These are phyloP conservation scores for Myiopsitta monachus DNA, from an alignment of 2,113 vertebrate genomes.

Conservation along the genomic window DNA sequence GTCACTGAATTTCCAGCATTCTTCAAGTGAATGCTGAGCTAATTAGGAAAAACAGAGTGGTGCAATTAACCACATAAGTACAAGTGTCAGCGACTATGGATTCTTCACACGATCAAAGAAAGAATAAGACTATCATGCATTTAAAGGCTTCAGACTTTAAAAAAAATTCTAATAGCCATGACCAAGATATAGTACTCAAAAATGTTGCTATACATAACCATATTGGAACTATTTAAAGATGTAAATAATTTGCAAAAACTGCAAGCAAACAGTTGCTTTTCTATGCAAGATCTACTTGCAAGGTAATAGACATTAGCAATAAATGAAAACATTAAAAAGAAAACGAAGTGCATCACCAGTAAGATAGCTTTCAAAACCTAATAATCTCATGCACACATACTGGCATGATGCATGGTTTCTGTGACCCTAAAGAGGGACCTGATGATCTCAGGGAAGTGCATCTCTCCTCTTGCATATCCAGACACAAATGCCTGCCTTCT, in stretches of 20 bases:
- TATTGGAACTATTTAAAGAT: not conserved
- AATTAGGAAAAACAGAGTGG: not conserved
- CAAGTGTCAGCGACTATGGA: not conserved
- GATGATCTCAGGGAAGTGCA: not conserved
- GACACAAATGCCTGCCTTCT: not conserved
- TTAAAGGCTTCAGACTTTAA: not conserved
- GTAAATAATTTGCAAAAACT: not conserved
- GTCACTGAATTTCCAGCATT: not conserved
- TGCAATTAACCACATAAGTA: conserved; percentile 2
- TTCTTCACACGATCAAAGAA: not conserved
- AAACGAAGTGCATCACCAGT: not conserved
- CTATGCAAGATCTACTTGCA: not conserved
- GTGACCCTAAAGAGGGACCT: not conserved
- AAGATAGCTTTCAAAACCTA: not conserved
- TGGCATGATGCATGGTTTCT: not conserved
- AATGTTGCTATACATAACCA: not conserved
- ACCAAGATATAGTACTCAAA: not conserved
- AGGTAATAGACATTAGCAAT: not conserved
- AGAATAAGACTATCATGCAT: not conserved
- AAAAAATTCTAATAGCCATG: not conserved
- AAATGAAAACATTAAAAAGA: not conserved
- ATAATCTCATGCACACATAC: fast-evolving
- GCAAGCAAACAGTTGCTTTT: not conserved
- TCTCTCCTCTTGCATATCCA: fast-evolving
- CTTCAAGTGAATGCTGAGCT: not conserved